Percentiles rank a stretch among this genome's conserved stretches.
Evolutionary conservation across 2,113 vertebrate genomes (phyloP).

Genomic region (Cyprinus carpio): DNA sequence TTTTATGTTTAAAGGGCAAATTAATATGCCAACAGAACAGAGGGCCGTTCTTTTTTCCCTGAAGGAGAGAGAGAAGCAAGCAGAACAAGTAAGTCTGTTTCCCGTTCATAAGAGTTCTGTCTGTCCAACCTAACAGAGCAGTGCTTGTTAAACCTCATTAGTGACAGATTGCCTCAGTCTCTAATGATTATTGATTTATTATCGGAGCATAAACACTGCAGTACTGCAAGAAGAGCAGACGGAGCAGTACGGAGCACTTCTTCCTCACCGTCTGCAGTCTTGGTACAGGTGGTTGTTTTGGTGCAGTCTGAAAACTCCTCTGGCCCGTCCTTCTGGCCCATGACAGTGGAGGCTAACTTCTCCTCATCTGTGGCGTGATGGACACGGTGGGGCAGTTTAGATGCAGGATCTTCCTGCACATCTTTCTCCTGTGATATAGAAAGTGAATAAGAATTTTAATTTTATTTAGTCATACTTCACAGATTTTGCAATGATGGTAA

Average conservation of each 20-base stretch:
- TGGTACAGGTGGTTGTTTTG: constrained; percentile 60
- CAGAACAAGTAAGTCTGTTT: constrained; percentile 10
- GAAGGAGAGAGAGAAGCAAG: background rate
- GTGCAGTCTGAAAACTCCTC: constrained; percentile 78
- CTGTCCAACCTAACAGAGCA: background rate
- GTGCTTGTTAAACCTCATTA: constrained; percentile 41
- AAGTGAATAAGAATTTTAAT: background rate
- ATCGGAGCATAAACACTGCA: constrained; percentile 6
- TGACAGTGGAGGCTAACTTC: constrained; percentile 85
- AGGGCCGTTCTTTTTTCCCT: background rate
- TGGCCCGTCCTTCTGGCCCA: constrained; percentile 76
- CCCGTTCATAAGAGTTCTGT: background rate
- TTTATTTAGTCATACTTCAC: too few relatives aligned
- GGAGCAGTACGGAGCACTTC: background rate
- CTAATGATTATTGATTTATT: constrained; percentile 24
- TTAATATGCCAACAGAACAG: constrained; percentile 5
- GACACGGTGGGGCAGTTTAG: constrained; percentile 77
- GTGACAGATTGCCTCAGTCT: background rate
- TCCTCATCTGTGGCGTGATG: constrained; percentile 93
- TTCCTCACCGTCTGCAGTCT: constrained; percentile 54
- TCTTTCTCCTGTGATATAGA: constrained; percentile 73
- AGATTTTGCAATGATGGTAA: background rate
- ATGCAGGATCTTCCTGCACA: constrained; percentile 71
- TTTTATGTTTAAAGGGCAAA: constrained; percentile 27
- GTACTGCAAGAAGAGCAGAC: background rate